Evolutionary conservation across 2,888 invertebrate species (phyloP), one percentile per base, ranked within the genome.

Genomic region (Philopedon plagiatum): DNA sequence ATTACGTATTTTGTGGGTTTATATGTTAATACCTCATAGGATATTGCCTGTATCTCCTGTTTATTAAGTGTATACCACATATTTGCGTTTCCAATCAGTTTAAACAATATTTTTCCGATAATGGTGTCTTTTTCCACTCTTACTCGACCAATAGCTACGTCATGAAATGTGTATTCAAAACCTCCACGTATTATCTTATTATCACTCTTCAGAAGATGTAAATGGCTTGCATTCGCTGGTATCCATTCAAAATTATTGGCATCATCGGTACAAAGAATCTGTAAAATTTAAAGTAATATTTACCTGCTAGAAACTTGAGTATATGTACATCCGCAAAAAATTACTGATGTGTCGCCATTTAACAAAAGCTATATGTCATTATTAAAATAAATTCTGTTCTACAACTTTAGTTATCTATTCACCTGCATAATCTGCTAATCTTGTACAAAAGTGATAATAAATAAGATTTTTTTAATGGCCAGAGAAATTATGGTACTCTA

Each of bases 171-270:
- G 46, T 11, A 1, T 19, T 63, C 63, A 0, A 49, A n/a, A 8
- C 63, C 63, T 7, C 49, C 49, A 5, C 18, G 18, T 18, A 63
- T 34, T 18, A 51, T 11, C 11, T 46, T 5, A 7, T 39, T 19
- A 15, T 44, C 29, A n/a, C 9, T 60, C 2, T 32, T 15, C 1
- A 63, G 5, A 19, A 7, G 19, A 9, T 63, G 49, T 13, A 63
- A 18, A 32, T 49, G 15, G 0, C 49, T 29, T 5, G 3, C 0
- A 32, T 63, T 51, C 1, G 63, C 32, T 2, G 46, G 32, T n/a
- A 63, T 46, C 63, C 63, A 63, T 32, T 63, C 13, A 19, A 41
- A 63, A 19, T 19, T 49, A 5, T 51, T 49, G 1, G 46, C 9
- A 51, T 63, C 49, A 9, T 21, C 11, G 29, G 7, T 23, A 19